Percentiles rank a stretch among this genome's conserved stretches.
Evolutionary conservation across 2,113 vertebrate species (phyloP).

Genomic region (Drymodes brunneopygia): DNA sequence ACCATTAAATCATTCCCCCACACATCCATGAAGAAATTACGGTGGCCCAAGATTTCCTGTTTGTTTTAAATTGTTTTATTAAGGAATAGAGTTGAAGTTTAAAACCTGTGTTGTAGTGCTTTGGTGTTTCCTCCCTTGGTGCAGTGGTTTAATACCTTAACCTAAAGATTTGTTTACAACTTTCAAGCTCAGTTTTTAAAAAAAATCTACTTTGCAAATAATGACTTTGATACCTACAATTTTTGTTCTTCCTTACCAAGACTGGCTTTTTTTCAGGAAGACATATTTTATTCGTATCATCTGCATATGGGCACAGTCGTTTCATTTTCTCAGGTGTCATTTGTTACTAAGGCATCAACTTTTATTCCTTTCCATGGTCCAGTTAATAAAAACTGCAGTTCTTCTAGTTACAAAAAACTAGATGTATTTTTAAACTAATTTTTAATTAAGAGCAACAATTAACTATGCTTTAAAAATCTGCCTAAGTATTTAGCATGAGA

Average conservation of each 20-base stretch:
- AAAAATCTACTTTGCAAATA: background rate
- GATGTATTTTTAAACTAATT: background rate
- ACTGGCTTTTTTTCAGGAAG: background rate
- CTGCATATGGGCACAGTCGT: background rate
- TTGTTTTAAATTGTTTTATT: background rate
- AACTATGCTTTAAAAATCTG: background rate
- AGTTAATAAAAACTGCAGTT: background rate
- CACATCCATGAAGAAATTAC: background rate
- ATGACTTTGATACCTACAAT: background rate
- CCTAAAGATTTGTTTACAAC: background rate
- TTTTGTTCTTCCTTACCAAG: background rate
- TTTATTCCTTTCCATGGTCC: background rate
- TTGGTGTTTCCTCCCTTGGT: background rate
- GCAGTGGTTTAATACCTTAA: background rate
- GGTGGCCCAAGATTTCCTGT: background rate
- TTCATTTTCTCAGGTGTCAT: background rate
- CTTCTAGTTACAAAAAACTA: background rate
- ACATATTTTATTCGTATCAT: background rate
- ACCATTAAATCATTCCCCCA: background rate
- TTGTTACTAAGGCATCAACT: background rate
- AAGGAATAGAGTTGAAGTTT: background rate
- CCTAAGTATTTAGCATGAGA: background rate
- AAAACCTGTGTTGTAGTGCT: background rate
- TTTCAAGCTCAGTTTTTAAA: background rate
- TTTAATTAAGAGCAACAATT: background rate